A percentile compares a stretch with the other conserved stretches of the same genome.
These are phyloP conservation scores for Thymelicus acteon DNA, from an alignment of 2,888 invertebrate genomes.

Conservation along the genomic window DNA sequence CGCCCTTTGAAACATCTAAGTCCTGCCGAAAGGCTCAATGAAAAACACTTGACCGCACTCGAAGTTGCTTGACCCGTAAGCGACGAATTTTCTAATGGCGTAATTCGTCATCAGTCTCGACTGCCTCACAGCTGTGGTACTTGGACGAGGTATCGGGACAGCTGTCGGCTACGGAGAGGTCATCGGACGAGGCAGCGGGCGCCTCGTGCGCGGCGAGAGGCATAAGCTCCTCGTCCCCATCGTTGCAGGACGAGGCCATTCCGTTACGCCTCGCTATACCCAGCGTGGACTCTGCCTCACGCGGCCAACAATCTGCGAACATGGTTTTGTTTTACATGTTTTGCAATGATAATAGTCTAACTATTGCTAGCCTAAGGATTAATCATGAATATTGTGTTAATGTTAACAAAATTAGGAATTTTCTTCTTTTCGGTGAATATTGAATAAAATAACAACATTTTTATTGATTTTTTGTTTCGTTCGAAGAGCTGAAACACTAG, in stretches of 20 bases:
- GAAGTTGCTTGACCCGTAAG: too few relatives aligned
- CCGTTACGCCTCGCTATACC: conserved; percentile 60
- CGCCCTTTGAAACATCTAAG: too few relatives aligned
- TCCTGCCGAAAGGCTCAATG: too few relatives aligned
- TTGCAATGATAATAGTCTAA: too few relatives aligned
- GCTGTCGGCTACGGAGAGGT: conserved; percentile 88
- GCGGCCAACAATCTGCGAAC: conserved; percentile 65
- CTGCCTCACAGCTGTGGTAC: conserved; percentile 90
- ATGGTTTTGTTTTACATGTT: neutral
- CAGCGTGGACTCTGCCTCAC: conserved; percentile 51
- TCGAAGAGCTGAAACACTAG: too few relatives aligned
- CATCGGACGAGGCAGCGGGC: conserved; percentile 85
- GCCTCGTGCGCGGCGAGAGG: conserved; percentile 87
- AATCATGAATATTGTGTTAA: too few relatives aligned
- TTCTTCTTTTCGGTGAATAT: too few relatives aligned
- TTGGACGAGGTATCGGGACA: conserved; percentile 91
- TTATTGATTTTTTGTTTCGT: too few relatives aligned
- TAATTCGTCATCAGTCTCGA: conserved; percentile 85
- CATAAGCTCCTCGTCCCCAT: conserved; percentile 85
- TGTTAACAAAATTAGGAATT: too few relatives aligned
- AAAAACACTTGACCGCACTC: too few relatives aligned
- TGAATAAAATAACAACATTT: too few relatives aligned
- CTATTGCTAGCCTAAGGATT: too few relatives aligned
- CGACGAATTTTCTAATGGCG: conserved; percentile 55
- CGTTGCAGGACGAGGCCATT: conserved; percentile 52